These are phyloP conservation scores for Agelas oroides DNA, from an alignment of 37 sponge, comb jelly and placozoan species.

Conservation along the genomic window DNA sequence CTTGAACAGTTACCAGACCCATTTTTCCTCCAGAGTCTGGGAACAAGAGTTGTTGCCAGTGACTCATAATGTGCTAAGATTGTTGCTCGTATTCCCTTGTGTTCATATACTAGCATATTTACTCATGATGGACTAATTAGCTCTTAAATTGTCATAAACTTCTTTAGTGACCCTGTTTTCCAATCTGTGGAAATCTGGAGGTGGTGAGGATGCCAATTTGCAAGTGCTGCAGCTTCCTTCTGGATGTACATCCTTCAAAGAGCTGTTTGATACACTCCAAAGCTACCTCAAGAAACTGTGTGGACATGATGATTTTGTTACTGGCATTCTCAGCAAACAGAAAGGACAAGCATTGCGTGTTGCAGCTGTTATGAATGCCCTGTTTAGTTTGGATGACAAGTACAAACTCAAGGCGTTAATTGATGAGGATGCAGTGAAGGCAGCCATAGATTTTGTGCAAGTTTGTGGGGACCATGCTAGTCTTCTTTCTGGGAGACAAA, in stretches of 20 bases:
- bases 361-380: background rate
- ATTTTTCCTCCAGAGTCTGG: no score
- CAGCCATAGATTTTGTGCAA: constrained; percentile 2
- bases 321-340: background rate
- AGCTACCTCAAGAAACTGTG: background rate
- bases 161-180: background rate
- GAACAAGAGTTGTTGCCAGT: no score
- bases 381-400: no score
- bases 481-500: no score
- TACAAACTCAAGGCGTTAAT: background rate
- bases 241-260: background rate
- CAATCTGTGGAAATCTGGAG: background rate
- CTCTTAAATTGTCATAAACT: no score
- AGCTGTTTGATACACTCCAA: background rate
- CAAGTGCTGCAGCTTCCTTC: background rate
- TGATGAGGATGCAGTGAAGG: background rate
- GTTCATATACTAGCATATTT: no score
- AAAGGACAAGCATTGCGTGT: background rate
- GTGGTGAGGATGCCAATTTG: background rate
- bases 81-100: no score
- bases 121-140: no score
- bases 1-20: no score
- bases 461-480: constrained; percentile 2
- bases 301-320: background rate
- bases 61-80: no score